Evolutionary conservation across 2,113 vertebrate species (phyloP).

Genomic region (Aptenodytes forsteri): DNA sequence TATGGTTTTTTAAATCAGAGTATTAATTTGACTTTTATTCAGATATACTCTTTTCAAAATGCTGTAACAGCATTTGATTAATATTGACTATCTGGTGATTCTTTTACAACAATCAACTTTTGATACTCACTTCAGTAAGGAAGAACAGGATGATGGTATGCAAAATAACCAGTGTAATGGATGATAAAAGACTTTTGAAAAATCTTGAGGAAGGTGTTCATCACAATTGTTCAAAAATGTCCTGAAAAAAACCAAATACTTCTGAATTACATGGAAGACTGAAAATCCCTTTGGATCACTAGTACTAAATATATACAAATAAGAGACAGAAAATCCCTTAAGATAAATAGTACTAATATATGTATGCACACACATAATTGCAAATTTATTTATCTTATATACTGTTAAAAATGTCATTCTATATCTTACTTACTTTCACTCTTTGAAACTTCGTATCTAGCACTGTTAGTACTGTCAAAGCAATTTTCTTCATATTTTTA

Average conservation of each 20-base stretch:
- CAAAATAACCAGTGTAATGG: constrained; percentile 81
- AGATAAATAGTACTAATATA: background rate
- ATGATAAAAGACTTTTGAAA: constrained; percentile 51
- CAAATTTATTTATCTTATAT: background rate
- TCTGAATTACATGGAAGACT: background rate
- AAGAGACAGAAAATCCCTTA: background rate
- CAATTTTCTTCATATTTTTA: background rate
- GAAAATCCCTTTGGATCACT: background rate
- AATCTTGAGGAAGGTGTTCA: constrained; percentile 32
- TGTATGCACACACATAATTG: background rate
- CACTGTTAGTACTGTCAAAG: background rate
- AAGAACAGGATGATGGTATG: constrained; percentile 77
- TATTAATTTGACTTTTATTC: background rate
- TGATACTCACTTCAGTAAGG: constrained; percentile 71
- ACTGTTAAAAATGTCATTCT: background rate
- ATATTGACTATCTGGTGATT: background rate
- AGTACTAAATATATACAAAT: background rate
- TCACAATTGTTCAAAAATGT: constrained; percentile 71
- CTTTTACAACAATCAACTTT: background rate
- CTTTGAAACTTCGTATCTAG: background rate
- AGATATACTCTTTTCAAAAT: background rate
- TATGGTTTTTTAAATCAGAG: background rate
- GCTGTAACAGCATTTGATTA: background rate
- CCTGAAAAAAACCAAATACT: constrained; percentile 63
- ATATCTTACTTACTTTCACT: background rate